Evolutionary conservation across 2,113 vertebrate genomes (phyloP).

Genomic region (Beaufortia kweichowensis): DNA sequence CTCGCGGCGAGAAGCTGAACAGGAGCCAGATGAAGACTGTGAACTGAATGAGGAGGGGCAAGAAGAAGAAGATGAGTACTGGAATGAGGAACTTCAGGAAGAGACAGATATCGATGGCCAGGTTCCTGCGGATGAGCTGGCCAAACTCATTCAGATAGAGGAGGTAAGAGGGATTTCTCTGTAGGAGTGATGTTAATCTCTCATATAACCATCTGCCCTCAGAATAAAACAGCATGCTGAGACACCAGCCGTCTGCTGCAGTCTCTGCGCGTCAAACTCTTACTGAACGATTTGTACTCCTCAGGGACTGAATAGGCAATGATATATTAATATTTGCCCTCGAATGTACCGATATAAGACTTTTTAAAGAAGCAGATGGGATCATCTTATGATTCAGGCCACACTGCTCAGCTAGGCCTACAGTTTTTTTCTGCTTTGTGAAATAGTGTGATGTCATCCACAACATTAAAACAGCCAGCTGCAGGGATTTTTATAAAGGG

Average conservation of each 20-base stretch:
- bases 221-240: conserved; percentile 18
- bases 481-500: conserved; percentile 22
- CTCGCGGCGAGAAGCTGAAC: conserved; percentile 16
- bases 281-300: neutral
- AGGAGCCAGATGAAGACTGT: conserved; percentile 34
- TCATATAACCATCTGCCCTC: conserved; percentile 34
- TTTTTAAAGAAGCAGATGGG: neutral
- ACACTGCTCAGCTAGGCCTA: neutral
- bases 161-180: conserved; percentile 72
- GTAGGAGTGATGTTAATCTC: conserved; percentile 31
- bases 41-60: conserved; percentile 58
- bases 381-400: conserved; percentile 5
- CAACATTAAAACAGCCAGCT: conserved; percentile 23
- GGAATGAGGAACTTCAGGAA: conserved; percentile 66
- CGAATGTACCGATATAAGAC: neutral
- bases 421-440: neutral
- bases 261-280: neutral
- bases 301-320: neutral
- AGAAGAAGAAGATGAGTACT: conserved; percentile 57
- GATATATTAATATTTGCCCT: neutral
- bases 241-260: conserved; percentile 28
- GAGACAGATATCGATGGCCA: conserved; percentile 69
- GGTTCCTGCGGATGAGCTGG: conserved; percentile 88
- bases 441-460: conserved; percentile 30
- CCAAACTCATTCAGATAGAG: conserved; percentile 83